Base-by-base conservation (phyloP, 2,113 vertebrate genomes). In the Alethe diademata region DNA sequence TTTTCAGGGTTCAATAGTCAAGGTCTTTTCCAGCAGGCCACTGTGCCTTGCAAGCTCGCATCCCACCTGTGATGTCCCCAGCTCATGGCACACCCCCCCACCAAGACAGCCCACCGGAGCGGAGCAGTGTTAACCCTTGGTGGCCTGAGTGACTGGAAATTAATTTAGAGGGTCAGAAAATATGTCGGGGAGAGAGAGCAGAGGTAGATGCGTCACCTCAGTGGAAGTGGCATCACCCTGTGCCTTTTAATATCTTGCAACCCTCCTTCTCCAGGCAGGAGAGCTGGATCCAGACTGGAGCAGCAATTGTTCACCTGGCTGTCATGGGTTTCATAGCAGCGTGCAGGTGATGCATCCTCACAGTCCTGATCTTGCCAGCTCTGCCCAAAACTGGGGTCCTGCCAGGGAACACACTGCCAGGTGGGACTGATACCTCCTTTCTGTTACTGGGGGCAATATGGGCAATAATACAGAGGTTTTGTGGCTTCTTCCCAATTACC, bases 1-100 rank as follows among this genome's bases (percentile, higher is more conserved):
- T 96, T 93, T 95, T 96, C 92, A 95, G 86, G 95, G 95, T 97
- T 97, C 96, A 96, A 28, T 94, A 81, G 95, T 65, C 96, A 96
- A 93, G 94, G 91, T 70, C 94, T 94, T 72, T 89, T 94, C 80
- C 88, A 94, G 85, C 85, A 48, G 89, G 86, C 74, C 60, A 4
- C 58, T 4, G 19, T 17, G 93, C 53, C 76, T 78, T 2, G 64
- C 61, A 6, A 84, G 88, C 81, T 74, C 5, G 42, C 9, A 19
- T 92, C 90, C 96, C 97, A 95, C 94, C 96, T 96, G 92, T 93
- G 92, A 81, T 95, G 65, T 58, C 65, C 78, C 65, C 58, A 33
- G 56, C 48, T 51, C 42, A 6, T 0, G 19, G 38, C 2, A 4
- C 14, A 10, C 28, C 3, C 7, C 8, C 17, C 36, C 19, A 5